Conservation (phyloP, 2,113 vertebrate species). For the Alosa alosa region DNA sequence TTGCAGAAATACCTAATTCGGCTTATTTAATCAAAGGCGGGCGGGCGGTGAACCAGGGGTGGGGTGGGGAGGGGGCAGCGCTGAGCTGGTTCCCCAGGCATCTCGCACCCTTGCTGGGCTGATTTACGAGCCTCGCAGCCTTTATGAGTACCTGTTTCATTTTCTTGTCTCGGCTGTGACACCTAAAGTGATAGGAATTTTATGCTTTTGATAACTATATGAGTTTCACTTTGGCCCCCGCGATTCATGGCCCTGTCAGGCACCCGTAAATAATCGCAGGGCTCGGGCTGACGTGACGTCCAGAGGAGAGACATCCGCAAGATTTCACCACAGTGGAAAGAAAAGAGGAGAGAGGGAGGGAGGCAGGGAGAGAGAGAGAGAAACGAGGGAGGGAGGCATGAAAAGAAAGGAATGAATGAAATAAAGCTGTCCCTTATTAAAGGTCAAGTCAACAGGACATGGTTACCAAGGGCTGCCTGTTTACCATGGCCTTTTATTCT, state of each 20-base stretch:
- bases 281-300: conserved; percentile 44
- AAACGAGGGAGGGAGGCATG: conserved; percentile 29
- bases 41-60: neutral
- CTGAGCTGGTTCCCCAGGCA: conserved; percentile 24
- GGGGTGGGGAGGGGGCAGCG: neutral
- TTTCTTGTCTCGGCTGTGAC: conserved; percentile 70
- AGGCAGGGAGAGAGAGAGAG: conserved; percentile 18
- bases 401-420: conserved; percentile 14
- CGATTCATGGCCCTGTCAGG: conserved; percentile 68
- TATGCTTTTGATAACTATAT: conserved; percentile 78
- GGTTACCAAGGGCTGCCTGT: conserved; percentile 36
- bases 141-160: conserved; percentile 79
- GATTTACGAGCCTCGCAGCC: conserved; percentile 62
- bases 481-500: neutral
- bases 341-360: neutral
- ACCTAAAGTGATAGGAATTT: conserved; percentile 77
- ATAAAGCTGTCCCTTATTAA: conserved; percentile 50
- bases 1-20: conserved; percentile 73
- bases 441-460: conserved; percentile 59
- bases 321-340: conserved; percentile 47
- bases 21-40: conserved; percentile 71
- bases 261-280: conserved; percentile 64
- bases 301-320: conserved; percentile 46
- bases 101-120: conserved; percentile 38
- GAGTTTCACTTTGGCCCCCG: conserved; percentile 70